Percentiles rank a stretch among this genome's conserved stretches.
These are phyloP conservation scores for Nicator chloris DNA, from an alignment of 2,113 vertebrate genomes.

Conservation along the genomic window DNA sequence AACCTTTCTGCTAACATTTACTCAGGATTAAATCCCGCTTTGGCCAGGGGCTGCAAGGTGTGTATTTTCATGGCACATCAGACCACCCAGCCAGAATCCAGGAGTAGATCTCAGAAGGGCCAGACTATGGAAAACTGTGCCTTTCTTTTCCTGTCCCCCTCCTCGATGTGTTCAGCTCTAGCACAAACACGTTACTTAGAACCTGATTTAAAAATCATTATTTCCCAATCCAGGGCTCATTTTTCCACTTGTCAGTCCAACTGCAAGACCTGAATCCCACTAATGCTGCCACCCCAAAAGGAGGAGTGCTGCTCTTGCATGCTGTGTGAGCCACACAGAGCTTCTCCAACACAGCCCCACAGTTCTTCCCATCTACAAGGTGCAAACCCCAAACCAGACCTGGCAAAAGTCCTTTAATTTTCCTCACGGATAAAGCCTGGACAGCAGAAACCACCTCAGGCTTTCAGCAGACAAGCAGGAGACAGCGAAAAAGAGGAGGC, in stretches of 20 bases:
- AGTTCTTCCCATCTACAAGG: not conserved
- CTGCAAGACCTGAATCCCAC: not conserved
- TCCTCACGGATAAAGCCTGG: not conserved
- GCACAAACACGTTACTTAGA: not conserved
- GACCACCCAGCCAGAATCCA: not conserved
- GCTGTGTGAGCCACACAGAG: not conserved
- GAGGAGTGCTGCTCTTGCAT: not conserved
- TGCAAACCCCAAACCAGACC: not conserved
- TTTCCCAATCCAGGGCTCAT: not conserved
- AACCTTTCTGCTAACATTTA: rapidly evolving
- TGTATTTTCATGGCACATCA: not conserved
- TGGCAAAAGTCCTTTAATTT: not conserved
- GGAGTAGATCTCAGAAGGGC: rapidly evolving
- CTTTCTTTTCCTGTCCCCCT: not conserved
- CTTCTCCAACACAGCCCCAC: not conserved
- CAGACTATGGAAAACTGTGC: not conserved
- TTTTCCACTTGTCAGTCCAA: not conserved
- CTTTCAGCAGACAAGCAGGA: not conserved
- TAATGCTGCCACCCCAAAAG: not conserved
- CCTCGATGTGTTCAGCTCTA: rapidly evolving
- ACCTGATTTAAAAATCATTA: not conserved
- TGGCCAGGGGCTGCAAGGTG: not conserved
- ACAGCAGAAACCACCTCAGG: not conserved
- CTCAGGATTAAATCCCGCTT: not conserved
- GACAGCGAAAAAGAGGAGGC: not conserved